phyloP scores from a whole-genome alignment of 2,113 vertebrate genomes.

The Protobothrops flavoviridis region DNA sequence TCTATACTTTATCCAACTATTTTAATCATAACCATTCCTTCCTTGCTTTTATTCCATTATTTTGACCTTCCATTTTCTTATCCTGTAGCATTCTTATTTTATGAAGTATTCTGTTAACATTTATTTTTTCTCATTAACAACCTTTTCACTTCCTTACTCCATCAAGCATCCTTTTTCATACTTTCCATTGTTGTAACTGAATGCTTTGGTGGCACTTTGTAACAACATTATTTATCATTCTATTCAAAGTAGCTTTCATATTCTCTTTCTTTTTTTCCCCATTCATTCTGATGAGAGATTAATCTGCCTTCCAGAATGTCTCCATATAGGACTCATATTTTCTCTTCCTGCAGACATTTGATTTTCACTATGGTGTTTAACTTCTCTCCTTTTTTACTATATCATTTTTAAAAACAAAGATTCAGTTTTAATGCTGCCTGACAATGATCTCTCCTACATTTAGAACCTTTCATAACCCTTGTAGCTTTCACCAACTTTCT shows the following conservation, averaged over 20 bases:
- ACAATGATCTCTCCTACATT: background rate
- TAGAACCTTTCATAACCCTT: background rate
- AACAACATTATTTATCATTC: background rate
- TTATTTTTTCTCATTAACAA: background rate
- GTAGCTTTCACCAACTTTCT: background rate
- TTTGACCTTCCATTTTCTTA: background rate
- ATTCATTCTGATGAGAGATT: background rate
- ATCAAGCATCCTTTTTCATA: background rate
- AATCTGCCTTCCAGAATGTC: background rate
- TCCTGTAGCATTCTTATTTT: background rate
- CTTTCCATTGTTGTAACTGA: background rate
- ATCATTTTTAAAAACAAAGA: background rate
- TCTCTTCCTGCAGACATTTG: background rate
- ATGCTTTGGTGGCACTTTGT: background rate
- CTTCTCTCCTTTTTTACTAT: background rate
- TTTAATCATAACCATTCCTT: background rate
- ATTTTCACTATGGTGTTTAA: background rate
- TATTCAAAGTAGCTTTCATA: background rate
- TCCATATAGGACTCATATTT: background rate
- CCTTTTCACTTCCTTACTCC: background rate
- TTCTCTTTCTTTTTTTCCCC: background rate
- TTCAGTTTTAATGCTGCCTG: background rate
- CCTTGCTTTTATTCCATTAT: background rate
- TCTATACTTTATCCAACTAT: background rate
- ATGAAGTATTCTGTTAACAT: background rate